Percentiles rank a stretch among this genome's conserved stretches.
These are phyloP conservation scores for Netelia melanura DNA, from an alignment of 2,888 invertebrate genomes.

Conservation along the genomic window DNA sequence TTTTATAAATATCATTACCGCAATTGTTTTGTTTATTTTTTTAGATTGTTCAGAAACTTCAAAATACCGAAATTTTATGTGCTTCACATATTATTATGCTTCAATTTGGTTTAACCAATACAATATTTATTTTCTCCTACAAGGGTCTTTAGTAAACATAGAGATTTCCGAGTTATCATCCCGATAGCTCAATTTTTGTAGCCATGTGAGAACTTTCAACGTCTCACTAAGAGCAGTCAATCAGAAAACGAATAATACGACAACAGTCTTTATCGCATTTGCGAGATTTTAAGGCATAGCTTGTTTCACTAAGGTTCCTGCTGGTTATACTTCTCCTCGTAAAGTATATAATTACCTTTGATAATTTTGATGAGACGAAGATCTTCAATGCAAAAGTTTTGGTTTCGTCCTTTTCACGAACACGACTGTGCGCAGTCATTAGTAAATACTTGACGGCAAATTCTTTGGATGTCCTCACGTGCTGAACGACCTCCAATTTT, in stretches of 20 bases:
- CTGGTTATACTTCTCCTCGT: conserved; percentile 15
- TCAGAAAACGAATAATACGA: no score
- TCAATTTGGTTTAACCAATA: background rate
- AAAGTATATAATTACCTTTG: conserved; percentile 36
- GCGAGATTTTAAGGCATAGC: background rate
- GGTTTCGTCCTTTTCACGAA: conserved; percentile 41
- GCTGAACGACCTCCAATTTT: conserved; percentile 37
- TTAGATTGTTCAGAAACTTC: conserved; percentile 3
- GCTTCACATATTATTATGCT: background rate
- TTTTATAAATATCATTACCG: background rate
- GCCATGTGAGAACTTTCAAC: no score
- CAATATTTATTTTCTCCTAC: no score
- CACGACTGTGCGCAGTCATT: conserved; percentile 36
- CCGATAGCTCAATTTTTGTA: no score
- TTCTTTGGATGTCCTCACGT: conserved; percentile 43
- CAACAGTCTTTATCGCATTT: no score
- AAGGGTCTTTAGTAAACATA: no score
- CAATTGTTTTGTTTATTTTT: background rate
- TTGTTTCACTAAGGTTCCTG: conserved; percentile 14
- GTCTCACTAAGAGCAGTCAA: no score
- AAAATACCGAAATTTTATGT: conserved; percentile 7
- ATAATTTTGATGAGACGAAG: conserved; percentile 28
- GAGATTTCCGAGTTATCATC: no score
- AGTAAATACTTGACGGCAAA: conserved; percentile 22
- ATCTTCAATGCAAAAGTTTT: conserved; percentile 34